These are phyloP conservation scores for Sebastes goodei DNA, from an alignment of 2,797 vertebrate species.

Conservation along the genomic window DNA sequence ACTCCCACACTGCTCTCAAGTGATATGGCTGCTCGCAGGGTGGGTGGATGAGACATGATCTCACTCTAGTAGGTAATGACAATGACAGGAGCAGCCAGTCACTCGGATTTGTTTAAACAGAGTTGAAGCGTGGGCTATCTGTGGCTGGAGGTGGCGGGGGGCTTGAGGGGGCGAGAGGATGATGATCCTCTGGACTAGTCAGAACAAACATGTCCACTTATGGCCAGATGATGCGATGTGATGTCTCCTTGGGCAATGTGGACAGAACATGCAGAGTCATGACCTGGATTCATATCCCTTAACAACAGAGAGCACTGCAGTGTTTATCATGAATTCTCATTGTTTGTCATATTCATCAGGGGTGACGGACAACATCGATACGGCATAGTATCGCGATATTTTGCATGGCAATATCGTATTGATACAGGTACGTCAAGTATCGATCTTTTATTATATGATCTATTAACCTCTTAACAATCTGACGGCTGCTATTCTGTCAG, in stretches of 20 bases:
- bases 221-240: slow-evolving; percentile 60
- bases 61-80: slow-evolving; percentile 61
- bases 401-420: too few species aligned
- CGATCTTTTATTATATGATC: too few species aligned
- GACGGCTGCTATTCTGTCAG: too few species aligned
- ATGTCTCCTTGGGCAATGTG: slow-evolving; percentile 57
- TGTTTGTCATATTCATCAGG: slow-evolving; percentile 19
- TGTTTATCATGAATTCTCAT: slow-evolving; percentile 31
- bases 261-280: slow-evolving; percentile 58
- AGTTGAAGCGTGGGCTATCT: slow-evolving; percentile 47
- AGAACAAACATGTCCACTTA: slow-evolving; percentile 68
- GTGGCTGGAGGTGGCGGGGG: slow-evolving; percentile 18
- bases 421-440: too few species aligned
- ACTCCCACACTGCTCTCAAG: slow-evolving; percentile 50
- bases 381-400: too few species aligned
- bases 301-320: slow-evolving; percentile 16
- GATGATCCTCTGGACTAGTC: slow-evolving; percentile 64
- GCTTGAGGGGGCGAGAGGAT: slow-evolving; percentile 5
- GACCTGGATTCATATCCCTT: slow-evolving; percentile 48
- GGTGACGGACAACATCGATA: too few species aligned
- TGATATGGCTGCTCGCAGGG: slow-evolving; percentile 32
- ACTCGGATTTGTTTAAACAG: slow-evolving; percentile 54
- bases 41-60: slow-evolving; percentile 60
- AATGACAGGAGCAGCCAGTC: slow-evolving; percentile 65
- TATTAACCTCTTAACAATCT: too few species aligned